These are phyloP conservation scores for Lophius piscatorius DNA, from an alignment of 2,113 vertebrate species.

Conservation along the genomic window DNA sequence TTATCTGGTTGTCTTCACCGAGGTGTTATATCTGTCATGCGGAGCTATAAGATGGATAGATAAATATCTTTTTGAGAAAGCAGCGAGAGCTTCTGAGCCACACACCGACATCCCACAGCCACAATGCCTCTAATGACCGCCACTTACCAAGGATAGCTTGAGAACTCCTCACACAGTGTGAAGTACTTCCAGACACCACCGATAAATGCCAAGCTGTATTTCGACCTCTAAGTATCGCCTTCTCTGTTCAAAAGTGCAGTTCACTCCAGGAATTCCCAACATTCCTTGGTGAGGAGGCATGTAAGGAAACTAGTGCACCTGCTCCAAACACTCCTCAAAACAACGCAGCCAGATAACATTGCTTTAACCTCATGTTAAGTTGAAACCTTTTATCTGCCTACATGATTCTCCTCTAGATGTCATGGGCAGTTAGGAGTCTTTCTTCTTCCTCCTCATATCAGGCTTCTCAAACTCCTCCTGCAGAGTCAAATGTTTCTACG, in stretches of 20 bases:
- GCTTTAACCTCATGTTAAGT: constrained; percentile 6
- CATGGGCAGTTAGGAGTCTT: no score
- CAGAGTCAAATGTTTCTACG: no score
- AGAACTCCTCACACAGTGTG: constrained; percentile 30
- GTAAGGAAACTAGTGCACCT: constrained; percentile 35
- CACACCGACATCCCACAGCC: constrained; percentile 15
- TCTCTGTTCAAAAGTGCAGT: constrained; percentile 25
- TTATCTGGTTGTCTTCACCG: neutral
- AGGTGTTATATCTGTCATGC: neutral
- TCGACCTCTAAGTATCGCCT: constrained; percentile 17
- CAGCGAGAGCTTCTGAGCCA: neutral
- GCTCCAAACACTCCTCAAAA: constrained; percentile 22
- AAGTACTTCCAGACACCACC: constrained; percentile 22
- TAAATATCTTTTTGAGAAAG: neutral
- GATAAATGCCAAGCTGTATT: constrained; percentile 30
- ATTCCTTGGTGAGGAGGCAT: constrained; percentile 37
- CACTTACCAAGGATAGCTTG: constrained; percentile 11
- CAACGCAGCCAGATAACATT: neutral
- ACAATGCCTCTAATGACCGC: constrained; percentile 36
- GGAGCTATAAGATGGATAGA: neutral
- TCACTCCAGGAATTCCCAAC: constrained; percentile 47
- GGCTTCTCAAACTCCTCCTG: no score
- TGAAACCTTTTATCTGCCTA: neutral
- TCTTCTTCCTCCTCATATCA: no score
- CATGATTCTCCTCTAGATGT: neutral